Base-by-base conservation (phyloP, 2,888 invertebrate species). In the Ramazzottius varieornatus region DNA sequence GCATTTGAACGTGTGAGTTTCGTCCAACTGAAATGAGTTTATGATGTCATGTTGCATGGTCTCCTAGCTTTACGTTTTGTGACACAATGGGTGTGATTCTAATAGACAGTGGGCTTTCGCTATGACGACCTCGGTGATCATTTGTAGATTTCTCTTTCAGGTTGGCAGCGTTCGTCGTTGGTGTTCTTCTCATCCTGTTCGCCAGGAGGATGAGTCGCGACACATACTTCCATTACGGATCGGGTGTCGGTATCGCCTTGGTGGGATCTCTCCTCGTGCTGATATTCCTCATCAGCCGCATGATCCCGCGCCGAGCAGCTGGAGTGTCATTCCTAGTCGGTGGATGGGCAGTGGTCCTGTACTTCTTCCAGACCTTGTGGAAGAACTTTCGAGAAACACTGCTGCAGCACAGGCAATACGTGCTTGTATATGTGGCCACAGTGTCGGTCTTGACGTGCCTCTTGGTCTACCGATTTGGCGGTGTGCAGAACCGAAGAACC, bases 261-360 rank as follows among this genome's bases (percentile, higher is more conserved):
- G 54, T 54, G 4, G 54, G 54, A 4, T 54, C 54, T 24, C 24
- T 54, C 16, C 29, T 54, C n/a, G n/a, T 54, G 54, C n/a, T 29
- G 20, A 29, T 54, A 8, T 54, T n/a, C 24, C 8, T 54, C 8
- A 54, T 54, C 54, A n/a, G 20, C 29, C 54, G 54, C 4, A 54
- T 54, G 54, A 54, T 54, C 24, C 54, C 54, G 29, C 54, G 54
- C n/a, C 8, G 24, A 29, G 54, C 54, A 8, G 54, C 54, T 16
- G 54, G 54, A 29, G 29, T 54, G n/a, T 54, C 54, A 4, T 54
- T 54, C 24, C 54, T 54, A 24, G 54, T 54, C 54, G 54, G 54
- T 24, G 54, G 54, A 24, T 54, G 54, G 54, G 54, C 54, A 24
- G 54, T 54, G 54, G 54, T 54, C 16, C 8, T 54, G 20, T 54